Evolutionary conservation across 2,888 invertebrate genomes (phyloP).

Genomic region (Nemoura dubitans): DNA sequence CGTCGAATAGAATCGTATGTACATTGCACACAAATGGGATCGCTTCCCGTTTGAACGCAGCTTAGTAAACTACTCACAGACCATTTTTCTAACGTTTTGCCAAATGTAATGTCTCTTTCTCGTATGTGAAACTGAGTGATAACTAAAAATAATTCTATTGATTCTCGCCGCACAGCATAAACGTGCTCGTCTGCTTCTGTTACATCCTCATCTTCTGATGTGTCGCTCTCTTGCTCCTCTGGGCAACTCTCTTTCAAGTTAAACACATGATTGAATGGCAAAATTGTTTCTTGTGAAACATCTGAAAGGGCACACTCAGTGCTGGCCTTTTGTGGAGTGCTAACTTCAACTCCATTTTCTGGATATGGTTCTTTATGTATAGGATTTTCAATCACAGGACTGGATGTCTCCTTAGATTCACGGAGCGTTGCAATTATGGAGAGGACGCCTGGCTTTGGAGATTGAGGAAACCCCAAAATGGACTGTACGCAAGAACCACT

Average conservation of each 20-base stretch:
- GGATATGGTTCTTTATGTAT: not conserved
- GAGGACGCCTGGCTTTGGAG: conserved; percentile 52
- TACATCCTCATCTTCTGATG: conserved; percentile 8
- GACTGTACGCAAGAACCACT: conserved; percentile 65
- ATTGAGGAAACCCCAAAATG: conserved; percentile 64
- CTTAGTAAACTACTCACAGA: conserved; percentile 63
- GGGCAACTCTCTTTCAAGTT: not conserved
- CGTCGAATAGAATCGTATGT: conserved; percentile 70
- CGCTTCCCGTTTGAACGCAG: conserved; percentile 60
- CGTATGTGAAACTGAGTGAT: conserved; percentile 56
- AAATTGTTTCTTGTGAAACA: not conserved
- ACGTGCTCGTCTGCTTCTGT: conserved; percentile 45
- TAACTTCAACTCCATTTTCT: conserved; percentile 57
- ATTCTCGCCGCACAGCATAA: conserved; percentile 52
- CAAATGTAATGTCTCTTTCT: conserved; percentile 57
- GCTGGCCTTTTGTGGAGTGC: conserved; percentile 48
- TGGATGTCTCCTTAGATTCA: not conserved
- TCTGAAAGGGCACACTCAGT: not conserved
- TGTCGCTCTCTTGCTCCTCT: conserved; percentile 7
- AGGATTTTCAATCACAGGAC: conserved; percentile 50
- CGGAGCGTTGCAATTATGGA: conserved; percentile 21
- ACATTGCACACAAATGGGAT: conserved; percentile 64
- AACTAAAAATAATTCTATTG: conserved; percentile 58
- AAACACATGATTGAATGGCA: conserved; percentile 3
- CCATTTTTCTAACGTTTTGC: conserved; percentile 63